phyloP scores from a whole-genome alignment of 2,888 invertebrate genomes.

The Cryptosula pallasiana region DNA sequence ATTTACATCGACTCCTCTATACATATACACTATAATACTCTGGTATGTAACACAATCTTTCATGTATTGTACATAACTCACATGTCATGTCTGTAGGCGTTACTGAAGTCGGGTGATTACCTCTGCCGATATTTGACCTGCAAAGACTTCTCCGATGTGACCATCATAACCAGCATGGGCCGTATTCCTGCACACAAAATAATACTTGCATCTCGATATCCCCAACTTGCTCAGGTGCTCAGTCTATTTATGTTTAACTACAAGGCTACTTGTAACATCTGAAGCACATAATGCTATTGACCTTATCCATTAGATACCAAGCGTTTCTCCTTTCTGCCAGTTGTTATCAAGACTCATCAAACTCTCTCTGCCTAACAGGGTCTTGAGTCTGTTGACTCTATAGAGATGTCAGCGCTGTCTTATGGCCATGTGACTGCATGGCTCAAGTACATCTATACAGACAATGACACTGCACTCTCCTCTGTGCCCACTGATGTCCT shows the following conservation, averaged over 20 bases:
- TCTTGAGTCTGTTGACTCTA: background rate
- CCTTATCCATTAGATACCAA: no score
- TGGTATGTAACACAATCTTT: no score
- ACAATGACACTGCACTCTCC: background rate
- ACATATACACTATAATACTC: no score
- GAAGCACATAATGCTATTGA: no score
- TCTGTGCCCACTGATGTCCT: background rate
- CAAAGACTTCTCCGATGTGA: constrained; percentile 1
- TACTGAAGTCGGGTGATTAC: background rate
- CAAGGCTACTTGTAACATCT: no score
- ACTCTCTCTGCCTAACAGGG: no score
- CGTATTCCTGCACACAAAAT: background rate
- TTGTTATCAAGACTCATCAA: no score
- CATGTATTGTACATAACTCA: no score
- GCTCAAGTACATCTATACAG: constrained; percentile 15
- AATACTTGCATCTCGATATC: background rate
- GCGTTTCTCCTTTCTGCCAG: no score
- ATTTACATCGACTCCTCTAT: no score
- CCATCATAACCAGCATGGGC: background rate
- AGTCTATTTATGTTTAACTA: no score
- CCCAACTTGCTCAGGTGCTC: constrained; percentile 18
- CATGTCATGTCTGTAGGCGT: background rate
- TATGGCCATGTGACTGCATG: constrained; percentile 2
- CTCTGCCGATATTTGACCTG: background rate
- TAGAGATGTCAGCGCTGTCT: background rate